Conservation (phyloP, 2,113 vertebrate genomes). For the Noctilio leporinus region DNA sequence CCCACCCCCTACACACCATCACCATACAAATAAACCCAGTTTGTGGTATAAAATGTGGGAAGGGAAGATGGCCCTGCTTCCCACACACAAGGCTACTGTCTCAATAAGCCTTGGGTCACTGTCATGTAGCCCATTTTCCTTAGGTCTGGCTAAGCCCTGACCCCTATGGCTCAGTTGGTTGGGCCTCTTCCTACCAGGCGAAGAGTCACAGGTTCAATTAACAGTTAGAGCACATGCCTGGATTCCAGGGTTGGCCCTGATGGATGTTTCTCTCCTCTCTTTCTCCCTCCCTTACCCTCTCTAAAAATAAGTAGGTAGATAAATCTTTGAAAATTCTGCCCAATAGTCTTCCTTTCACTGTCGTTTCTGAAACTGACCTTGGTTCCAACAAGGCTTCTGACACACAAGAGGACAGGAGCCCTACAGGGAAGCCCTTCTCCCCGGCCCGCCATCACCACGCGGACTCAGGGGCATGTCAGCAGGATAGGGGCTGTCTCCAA, state of each 20-base stretch:
- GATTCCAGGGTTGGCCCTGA: too few relatives aligned
- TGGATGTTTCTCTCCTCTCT: too few relatives aligned
- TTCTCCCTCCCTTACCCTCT: too few relatives aligned
- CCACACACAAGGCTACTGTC: not conserved
- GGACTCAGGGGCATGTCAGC: not conserved
- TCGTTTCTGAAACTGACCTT: not conserved
- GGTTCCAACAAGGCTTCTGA: not conserved
- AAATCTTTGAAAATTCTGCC: not conserved
- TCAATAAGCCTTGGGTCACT: not conserved
- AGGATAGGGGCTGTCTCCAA: not conserved
- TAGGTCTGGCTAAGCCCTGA: too few relatives aligned
- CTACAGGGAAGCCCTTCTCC: not conserved
- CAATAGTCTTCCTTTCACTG: not conserved
- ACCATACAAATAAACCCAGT: not conserved
- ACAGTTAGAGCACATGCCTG: too few relatives aligned
- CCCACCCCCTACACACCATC: too few relatives aligned
- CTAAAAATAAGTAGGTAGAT: too few relatives aligned
- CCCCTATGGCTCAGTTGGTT: too few relatives aligned
- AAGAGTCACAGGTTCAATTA: too few relatives aligned
- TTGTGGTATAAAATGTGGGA: not conserved
- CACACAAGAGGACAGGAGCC: not conserved
- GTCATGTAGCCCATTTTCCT: not conserved
- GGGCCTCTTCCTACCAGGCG: too few relatives aligned
- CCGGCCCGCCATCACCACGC: not conserved
- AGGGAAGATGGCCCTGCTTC: not conserved